Percentiles rank a stretch among this genome's conserved stretches.
Conservation (phyloP, 2,113 vertebrate genomes). For the Leucoraja erinaceus region DNA sequence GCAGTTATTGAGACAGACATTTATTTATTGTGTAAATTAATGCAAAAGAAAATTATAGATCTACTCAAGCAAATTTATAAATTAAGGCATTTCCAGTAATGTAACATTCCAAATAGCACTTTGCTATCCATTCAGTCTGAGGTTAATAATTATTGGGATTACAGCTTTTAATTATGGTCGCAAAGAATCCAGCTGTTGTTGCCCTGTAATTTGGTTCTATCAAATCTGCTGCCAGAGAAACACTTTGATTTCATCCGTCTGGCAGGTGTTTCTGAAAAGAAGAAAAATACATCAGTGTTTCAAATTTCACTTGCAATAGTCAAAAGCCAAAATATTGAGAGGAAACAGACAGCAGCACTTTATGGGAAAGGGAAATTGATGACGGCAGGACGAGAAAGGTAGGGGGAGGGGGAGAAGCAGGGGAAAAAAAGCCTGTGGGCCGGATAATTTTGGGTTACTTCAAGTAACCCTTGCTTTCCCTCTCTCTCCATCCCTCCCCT, state of each 20-base stretch:
- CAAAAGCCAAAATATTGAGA: background rate
- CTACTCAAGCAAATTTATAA: background rate
- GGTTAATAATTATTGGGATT: background rate
- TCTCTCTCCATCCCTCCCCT: too few relatives aligned
- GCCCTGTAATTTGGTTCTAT: conserved; percentile 28
- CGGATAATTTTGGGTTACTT: too few relatives aligned
- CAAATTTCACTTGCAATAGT: background rate
- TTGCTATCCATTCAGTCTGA: background rate
- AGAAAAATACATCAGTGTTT: background rate
- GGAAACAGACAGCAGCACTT: background rate
- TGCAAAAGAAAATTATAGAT: background rate
- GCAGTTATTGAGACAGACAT: background rate
- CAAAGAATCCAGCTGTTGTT: conserved; percentile 13
- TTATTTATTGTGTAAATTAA: conserved; percentile 10
- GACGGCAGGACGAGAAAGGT: too few relatives aligned
- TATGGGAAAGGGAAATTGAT: background rate
- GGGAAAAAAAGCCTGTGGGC: background rate
- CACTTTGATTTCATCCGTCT: background rate
- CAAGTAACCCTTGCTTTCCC: too few relatives aligned
- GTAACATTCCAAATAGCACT: background rate
- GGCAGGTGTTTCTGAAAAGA: background rate
- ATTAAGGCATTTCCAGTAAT: background rate
- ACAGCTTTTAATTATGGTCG: conserved; percentile 16
- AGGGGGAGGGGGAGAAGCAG: background rate
- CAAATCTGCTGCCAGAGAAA: background rate